Percentiles rank a stretch among this genome's conserved stretches.
These are phyloP conservation scores for Nomada fucata DNA, from an alignment of 2,888 invertebrate species.

Conservation along the genomic window DNA sequence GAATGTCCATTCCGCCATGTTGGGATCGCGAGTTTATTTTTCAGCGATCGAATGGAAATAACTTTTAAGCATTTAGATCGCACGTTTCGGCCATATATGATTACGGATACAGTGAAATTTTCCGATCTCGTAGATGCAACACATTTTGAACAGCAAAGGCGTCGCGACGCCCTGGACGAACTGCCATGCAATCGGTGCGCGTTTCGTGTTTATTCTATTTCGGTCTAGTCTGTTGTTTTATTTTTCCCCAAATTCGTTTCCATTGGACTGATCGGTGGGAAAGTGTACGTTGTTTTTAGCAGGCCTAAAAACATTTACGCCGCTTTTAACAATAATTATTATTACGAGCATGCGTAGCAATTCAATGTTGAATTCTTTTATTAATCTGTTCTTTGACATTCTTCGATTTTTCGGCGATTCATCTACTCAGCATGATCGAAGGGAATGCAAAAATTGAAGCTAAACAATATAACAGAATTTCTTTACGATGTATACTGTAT, in stretches of 20 bases:
- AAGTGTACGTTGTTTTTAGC: conserved; percentile 76
- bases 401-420: not conserved
- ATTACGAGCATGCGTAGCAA: conserved; percentile 5
- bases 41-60: conserved; percentile 65
- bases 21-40: conserved; percentile 69
- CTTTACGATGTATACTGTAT: not conserved
- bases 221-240: conserved; percentile 36
- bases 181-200: conserved; percentile 35
- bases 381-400: not conserved
- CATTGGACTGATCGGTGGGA: not conserved
- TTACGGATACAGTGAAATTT: conserved; percentile 15
- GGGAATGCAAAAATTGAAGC: not conserved
- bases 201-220: conserved; percentile 29
- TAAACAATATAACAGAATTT: not conserved
- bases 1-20: conserved; percentile 64
- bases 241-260: conserved; percentile 9
- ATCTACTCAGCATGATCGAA: not conserved
- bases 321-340: conserved; percentile 11
- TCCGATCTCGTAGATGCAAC: conserved; percentile 14
- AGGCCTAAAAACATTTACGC: conserved; percentile 76
- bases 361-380: not conserved
- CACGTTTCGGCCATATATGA: conserved; percentile 25
- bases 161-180: conserved; percentile 27
- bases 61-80: conserved; percentile 71
- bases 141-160: conserved; percentile 4